These are phyloP conservation scores for Cosmia pyralina DNA, from an alignment of 2,888 invertebrate species.

Conservation along the genomic window DNA sequence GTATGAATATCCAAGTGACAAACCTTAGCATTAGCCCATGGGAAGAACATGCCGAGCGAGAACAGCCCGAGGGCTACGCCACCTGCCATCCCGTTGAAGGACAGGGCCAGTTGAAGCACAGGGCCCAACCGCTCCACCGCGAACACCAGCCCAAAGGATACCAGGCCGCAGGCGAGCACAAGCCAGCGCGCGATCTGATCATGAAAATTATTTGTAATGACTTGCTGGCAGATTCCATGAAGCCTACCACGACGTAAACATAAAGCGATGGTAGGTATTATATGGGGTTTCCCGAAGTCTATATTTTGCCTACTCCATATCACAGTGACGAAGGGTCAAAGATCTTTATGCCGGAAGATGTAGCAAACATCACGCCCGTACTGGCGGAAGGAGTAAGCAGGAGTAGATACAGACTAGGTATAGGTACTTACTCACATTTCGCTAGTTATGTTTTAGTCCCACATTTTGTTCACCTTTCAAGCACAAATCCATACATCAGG, in stretches of 20 bases:
- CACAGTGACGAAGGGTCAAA: not conserved
- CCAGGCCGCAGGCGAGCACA: conserved; percentile 92
- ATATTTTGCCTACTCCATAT: not conserved
- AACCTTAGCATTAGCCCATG: conserved; percentile 95
- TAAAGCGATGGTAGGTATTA: not conserved
- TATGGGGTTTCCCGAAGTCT: not conserved
- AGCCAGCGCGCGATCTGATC: conserved; percentile 90
- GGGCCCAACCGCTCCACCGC: conserved; percentile 96
- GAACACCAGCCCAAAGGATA: conserved; percentile 95
- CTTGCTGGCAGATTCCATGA: not conserved
- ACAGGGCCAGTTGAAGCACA: conserved; percentile 96
- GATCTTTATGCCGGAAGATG: not conserved
- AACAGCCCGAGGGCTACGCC: conserved; percentile 97
- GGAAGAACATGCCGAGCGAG: conserved; percentile 96
- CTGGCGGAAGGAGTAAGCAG: not conserved
- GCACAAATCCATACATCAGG: not conserved
- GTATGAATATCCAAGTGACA: not conserved
- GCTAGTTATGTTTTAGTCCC: not conserved
- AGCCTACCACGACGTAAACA: not conserved
- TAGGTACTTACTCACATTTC: not conserved
- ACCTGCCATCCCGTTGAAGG: conserved; percentile 97
- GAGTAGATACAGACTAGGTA: too few relatives aligned
- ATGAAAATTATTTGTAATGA: not conserved
- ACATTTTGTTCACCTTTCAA: not conserved
- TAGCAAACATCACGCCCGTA: not conserved